Conservation (phyloP, 2,888 invertebrate genomes). For the Trissolcus brochymenae region DNA sequence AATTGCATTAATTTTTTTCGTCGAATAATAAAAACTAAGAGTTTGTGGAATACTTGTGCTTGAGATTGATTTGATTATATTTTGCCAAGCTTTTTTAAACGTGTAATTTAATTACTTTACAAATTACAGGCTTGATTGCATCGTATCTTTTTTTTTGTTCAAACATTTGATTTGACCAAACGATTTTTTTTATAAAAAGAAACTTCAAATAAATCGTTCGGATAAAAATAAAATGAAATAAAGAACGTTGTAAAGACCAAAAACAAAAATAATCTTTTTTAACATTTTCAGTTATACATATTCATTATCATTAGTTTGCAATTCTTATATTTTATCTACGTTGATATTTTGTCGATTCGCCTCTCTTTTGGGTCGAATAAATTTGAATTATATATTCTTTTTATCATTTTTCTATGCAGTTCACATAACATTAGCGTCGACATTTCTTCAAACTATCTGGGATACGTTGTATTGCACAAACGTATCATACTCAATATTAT, state of each 20-base stretch:
- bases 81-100: no score
- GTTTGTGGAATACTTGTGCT: no score
- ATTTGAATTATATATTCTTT: constrained; percentile 7
- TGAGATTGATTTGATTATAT: no score
- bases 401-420: constrained; percentile 12
- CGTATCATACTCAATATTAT: constrained; percentile 27
- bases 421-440: constrained; percentile 22
- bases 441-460: constrained; percentile 11
- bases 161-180: background rate
- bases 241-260: no score
- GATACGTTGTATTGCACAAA: constrained; percentile 14
- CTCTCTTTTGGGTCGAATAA: background rate
- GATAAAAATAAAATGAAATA: no score
- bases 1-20: no score
- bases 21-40: no score
- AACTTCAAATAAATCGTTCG: no score
- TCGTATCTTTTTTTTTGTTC: background rate
- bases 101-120: no score
- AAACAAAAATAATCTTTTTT: no score
- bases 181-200: background rate
- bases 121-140: no score
- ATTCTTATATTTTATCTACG: background rate
- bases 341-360: background rate
- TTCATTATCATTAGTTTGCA: background rate
- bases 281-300: background rate